Evolutionary conservation across 2,888 invertebrate species (phyloP), one percentile per base, ranked within the genome.

Genomic region (Amorpha juglandis): DNA sequence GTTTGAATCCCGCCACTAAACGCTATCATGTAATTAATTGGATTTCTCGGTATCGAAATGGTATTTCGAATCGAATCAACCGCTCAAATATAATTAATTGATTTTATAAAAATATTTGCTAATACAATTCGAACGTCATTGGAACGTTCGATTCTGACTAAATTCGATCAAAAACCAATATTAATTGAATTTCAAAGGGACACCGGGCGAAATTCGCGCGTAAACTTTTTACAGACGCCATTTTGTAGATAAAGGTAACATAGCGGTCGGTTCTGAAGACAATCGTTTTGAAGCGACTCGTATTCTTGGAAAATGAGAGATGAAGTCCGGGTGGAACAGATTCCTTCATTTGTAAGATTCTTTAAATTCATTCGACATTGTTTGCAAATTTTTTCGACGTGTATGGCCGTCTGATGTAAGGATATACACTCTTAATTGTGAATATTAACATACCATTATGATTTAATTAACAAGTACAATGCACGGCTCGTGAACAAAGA

Each of bases 261-360:
- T 76, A 77, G 74, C 78, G 72, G 78, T 69, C 9, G 71, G 27
- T 78, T 80, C 76, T 77, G 69, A 76, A 77, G 76, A 81, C 80
- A 82, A 78, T 77, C 68, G 73, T 66, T 71, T 72, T 74, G 73
- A 69, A 69, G 68, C 75, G 76, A 78, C 74, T 71, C 77, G 75
- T 72, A 72, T 72, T 71, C 68, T 74, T 73, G 70, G 70, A 76
- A 76, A 74, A 71, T 63, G 72, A 78, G 70, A 75, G 71, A 58
- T 58, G 33, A 68, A 53, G 6, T 58, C 38, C 58, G 19, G 12
- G 58, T 42, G 38, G 16, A 6, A 19, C 6, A 38, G 58, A 38
- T 58, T 58, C 58, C 42, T 38, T 12, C 58, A 42, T 42, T 58
- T 38, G 16, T 38, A 11, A 55, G 16, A 55, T 42, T 38, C n/a